Conservation (phyloP, 2,113 vertebrate species). For the Cheilinus undulatus region DNA sequence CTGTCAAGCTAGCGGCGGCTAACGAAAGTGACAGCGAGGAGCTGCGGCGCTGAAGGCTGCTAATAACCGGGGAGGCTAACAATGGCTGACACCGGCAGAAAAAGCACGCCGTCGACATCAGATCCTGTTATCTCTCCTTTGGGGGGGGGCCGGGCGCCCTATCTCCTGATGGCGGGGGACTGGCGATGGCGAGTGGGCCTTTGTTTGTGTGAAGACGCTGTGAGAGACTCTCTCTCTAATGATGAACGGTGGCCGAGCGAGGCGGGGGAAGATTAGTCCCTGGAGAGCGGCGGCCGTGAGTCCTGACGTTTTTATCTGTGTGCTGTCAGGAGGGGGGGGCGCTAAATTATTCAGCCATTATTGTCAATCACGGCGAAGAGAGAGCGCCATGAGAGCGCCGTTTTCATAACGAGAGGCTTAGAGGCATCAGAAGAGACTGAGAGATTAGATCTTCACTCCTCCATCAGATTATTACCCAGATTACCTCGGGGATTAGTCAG, state of each 20-base stretch:
- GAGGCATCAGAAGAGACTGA: conserved; percentile 89
- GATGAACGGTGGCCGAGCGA: conserved; percentile 89
- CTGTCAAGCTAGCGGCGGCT: conserved; percentile 75
- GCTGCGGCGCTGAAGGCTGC: conserved; percentile 66
- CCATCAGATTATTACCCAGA: too few species aligned
- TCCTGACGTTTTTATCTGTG: conserved; percentile 94
- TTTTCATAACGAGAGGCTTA: conserved; percentile 90
- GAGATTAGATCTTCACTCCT: too few species aligned
- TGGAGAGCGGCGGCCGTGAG: conserved; percentile 88
- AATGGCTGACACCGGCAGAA: conserved; percentile 83
- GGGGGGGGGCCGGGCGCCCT: conserved; percentile 66
- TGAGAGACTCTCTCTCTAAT: conserved; percentile 84
- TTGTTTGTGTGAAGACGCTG: conserved; percentile 82
- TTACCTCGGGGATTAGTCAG: too few species aligned
- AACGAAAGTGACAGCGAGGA: conserved; percentile 69
- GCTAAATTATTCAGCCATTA: conserved; percentile 93
- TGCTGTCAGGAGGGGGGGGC: conserved; percentile 87
- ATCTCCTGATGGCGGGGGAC: conserved; percentile 81
- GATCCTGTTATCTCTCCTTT: conserved; percentile 89
- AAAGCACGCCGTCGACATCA: conserved; percentile 90
- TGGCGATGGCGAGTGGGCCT: conserved; percentile 81
- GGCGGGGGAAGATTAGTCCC: conserved; percentile 89
- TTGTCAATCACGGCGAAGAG: conserved; percentile 92
- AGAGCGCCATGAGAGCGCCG: conserved; percentile 86
- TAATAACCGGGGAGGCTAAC: conserved; percentile 78